phyloP scores from a whole-genome alignment of 2,113 vertebrate genomes.

The Salminus brasiliensis region DNA sequence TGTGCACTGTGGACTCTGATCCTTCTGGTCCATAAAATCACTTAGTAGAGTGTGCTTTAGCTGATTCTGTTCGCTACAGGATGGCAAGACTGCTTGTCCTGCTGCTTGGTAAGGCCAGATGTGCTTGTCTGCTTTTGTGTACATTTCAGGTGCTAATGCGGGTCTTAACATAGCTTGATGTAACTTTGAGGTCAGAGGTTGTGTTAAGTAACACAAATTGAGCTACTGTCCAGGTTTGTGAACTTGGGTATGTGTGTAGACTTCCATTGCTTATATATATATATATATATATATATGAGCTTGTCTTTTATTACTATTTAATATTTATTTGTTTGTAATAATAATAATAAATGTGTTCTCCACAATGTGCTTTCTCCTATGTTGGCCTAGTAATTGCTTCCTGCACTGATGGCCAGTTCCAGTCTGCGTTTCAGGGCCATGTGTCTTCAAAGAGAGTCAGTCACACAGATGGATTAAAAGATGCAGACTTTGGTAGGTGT shows the following conservation, averaged over 20 bases:
- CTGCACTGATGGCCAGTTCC: constrained; percentile 50
- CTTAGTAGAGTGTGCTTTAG: background rate
- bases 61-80: constrained; percentile 29
- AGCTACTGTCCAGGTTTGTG: too few species aligned
- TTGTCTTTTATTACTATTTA: too few species aligned
- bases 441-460: constrained; percentile 37
- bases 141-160: background rate
- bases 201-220: too few species aligned
- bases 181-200: background rate
- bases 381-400: constrained; percentile 43
- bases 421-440: constrained; percentile 56
- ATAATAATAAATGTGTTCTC: background rate
- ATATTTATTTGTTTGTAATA: background rate
- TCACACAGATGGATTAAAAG: constrained; percentile 57
- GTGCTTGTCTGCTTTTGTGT: background rate
- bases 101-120: constrained; percentile 66
- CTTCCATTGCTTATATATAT: too few species aligned
- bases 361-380: constrained; percentile 38
- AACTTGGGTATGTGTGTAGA: too few species aligned
- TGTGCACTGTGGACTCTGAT: constrained; percentile 57
- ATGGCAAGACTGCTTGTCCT: constrained; percentile 62
- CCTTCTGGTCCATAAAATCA: background rate
- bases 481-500: constrained; percentile 66
- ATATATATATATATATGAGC: too few species aligned
- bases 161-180: background rate